Base-by-base conservation (phyloP, 2,797 vertebrate species). In the Lemur catta region DNA sequence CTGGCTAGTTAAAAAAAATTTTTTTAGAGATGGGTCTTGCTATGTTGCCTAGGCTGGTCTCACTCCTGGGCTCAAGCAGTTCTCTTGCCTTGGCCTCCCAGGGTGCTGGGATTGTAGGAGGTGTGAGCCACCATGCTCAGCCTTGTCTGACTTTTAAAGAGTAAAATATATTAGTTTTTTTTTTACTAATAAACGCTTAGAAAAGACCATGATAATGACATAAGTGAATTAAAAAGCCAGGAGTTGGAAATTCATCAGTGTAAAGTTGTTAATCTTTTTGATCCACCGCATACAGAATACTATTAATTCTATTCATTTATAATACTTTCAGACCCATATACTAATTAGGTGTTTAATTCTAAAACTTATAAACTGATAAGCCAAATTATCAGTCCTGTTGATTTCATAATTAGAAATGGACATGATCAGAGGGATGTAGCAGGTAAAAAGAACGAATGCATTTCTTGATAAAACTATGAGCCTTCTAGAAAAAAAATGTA, bases 371-470 rank as follows among this genome's bases (percentile, higher is more conserved):
- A 63, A 79, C 4, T 55, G 17, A 84, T 67, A 86, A 18, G 63
- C 33, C 69, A 93, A 18, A 33, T 78, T 67, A 65, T 92, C 7
- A 78, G 41, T 74, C n/a, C 43, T 74, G 0, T 69, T 91, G 26
- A 89, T 90, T 78, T 96, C 67, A 72, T 55, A 89, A 41, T 94
- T 94, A 74, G 71, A 93, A 72, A 79, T 87, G n/a, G 50, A 81
- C 41, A 79, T 79, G 43, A 55, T 91, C 26, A 71, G 38, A 81
- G 69, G 26, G 78, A 46, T 76, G 24, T 30, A 84, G n/a, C 46
- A 90, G 33, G 92, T 94, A 61, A 61, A 95, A 84, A 84, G 38
- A 67, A 91, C 35, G 57, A 88, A 85, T 92, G 48, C 17, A 55
- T 87, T 91, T 87, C 33, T 91, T 91, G 65, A 52, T 91, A 57